Evolutionary conservation across 1,140 invertebrate species (phyloP).

Genomic region (Prorops nasuta): DNA sequence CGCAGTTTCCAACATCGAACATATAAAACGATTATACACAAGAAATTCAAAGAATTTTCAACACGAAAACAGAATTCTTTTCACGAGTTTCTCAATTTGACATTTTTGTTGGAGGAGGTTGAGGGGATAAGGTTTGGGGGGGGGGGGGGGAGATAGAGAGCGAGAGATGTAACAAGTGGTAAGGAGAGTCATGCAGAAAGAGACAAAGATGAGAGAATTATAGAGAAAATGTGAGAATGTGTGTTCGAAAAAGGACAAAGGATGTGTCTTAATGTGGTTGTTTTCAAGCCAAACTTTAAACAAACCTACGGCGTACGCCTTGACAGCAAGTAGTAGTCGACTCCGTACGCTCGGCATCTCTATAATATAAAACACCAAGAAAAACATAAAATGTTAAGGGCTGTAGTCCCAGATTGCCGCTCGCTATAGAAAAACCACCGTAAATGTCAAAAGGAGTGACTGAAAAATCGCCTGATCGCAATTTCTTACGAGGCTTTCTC

Average conservation of each 20-base stretch:
- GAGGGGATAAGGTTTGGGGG: too few species aligned
- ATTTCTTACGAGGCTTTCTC: background rate
- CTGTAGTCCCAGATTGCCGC: conserved; percentile 17
- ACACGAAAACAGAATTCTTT: too few species aligned
- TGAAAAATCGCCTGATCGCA: conserved; percentile 3
- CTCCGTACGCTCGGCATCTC: conserved; percentile 41
- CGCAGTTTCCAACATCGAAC: too few species aligned
- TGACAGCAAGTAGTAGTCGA: conserved; percentile 32
- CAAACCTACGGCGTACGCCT: conserved; percentile 45
- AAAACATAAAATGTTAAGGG: conserved; percentile 29
- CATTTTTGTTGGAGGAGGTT: too few species aligned
- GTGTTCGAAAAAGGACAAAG: background rate
- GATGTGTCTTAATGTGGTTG: conserved; percentile 7
- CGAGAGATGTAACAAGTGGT: too few species aligned
- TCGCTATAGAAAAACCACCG: conserved; percentile 20
- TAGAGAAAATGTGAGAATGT: too few species aligned
- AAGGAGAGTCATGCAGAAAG: background rate
- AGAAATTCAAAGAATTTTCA: too few species aligned
- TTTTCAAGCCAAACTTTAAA: conserved; percentile 31
- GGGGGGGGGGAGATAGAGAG: too few species aligned
- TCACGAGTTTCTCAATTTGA: too few species aligned
- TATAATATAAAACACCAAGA: conserved; percentile 46
- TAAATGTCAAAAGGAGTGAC: conserved; percentile 7
- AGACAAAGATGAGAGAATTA: background rate
- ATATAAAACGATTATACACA: too few species aligned